Base-by-base conservation (phyloP, 2,888 invertebrate species). In the Alloscopus bannaensis region DNA sequence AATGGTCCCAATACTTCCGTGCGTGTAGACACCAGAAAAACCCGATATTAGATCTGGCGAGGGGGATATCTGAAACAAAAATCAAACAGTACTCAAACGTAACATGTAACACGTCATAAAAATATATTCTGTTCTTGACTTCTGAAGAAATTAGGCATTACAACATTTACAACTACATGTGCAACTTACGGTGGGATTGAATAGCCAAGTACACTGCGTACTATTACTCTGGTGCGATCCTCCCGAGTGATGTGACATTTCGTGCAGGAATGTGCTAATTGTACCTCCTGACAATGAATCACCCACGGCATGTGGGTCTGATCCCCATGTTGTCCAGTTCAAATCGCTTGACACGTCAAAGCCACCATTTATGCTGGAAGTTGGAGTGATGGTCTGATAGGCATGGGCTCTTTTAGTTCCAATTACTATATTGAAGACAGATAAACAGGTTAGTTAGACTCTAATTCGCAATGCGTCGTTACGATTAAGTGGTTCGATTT, bases 351-450 rank as follows among this genome's bases (percentile, higher is more conserved):
- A 82, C 16, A 81, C 62, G 68, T 86, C 85, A 70, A 86, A 84
- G 2, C 78, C 83, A 22, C 77, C 82, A 52, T 86, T 85, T 18
- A 81, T 75, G 47, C 84, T 84, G 1, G 83, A 81, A 26, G 82
- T 89, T 13, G 90, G 89, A 70, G 88, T 88, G 3, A 91, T 89
- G 42, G 90, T 90, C 1, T 91, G 90, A 86, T 93, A 93, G 1
- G 91, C 89, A 87, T 92, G 92, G 20, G 88, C 89, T 76, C 91
- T 88, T 83, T 92, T 89, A 1, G 92, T 91, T 87, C 93, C 92
- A 85, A 91, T 92, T 2, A 92, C 92, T 90, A n/a, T n/a, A n/a
- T n/a, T n/a, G n/a, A n/a, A n/a, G 86, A 40, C 80, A 57, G 78
- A 81, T 2, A 31, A 36, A 13, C 42, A 64, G 3, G 40, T 42